A percentile compares a stretch with the other conserved stretches of the same genome.
These are phyloP conservation scores for Pandion haliaetus DNA, from an alignment of 2,113 vertebrate genomes.

Conservation along the genomic window DNA sequence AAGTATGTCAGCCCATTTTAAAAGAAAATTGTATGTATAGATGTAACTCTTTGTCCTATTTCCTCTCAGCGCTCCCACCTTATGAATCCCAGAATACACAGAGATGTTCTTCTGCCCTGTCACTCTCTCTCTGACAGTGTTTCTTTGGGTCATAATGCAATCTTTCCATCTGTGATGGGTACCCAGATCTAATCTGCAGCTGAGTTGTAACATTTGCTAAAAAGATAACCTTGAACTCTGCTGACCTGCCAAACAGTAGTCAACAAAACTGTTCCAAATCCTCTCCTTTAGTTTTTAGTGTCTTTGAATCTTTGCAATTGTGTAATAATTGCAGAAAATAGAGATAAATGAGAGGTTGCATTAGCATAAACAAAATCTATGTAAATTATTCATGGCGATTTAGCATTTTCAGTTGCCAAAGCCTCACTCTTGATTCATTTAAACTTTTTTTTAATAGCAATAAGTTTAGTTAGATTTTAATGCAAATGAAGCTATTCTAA, in stretches of 20 bases:
- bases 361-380: not conserved
- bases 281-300: not conserved
- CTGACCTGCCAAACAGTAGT: not conserved
- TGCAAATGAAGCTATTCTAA: not conserved
- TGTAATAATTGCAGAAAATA: not conserved
- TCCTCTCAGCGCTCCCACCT: not conserved
- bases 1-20: not conserved
- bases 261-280: not conserved
- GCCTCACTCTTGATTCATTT: not conserved
- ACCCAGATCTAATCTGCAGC: not conserved
- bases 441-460: not conserved
- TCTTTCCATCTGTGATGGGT: not conserved
- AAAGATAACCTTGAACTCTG: constrained; percentile 14
- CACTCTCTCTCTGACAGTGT: not conserved
- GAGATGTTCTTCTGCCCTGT: not conserved
- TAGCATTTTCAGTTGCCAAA: constrained; percentile 2
- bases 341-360: not conserved
- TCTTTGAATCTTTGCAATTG: not conserved
- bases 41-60: not conserved
- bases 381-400: not conserved
- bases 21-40: not conserved
- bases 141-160: not conserved
- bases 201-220: not conserved
- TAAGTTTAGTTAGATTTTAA: constrained; percentile 31
- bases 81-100: not conserved